Evolutionary conservation across 2,113 vertebrate species (phyloP), one percentile per base, ranked within the genome.

Genomic region (Podiceps cristatus): DNA sequence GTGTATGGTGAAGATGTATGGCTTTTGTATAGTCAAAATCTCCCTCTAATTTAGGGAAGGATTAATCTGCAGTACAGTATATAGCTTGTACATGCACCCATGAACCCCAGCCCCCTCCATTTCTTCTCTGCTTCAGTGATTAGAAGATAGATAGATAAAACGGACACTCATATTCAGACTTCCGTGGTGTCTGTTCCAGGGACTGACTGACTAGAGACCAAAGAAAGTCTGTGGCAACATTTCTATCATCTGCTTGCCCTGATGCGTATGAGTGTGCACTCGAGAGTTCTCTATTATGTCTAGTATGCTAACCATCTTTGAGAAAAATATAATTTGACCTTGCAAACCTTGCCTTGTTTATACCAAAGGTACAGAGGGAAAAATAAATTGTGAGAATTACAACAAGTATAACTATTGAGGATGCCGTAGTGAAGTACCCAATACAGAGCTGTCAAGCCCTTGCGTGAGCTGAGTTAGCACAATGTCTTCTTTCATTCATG

Each of bases 401-500:
- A 69, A 27, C 10, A 73, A 45, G 20, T 18, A 6, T 60, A 83
- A 74, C 19, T 78, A 50, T 19, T 64, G 64, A 81, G 47, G 17
- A 60, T 85, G 24, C 49, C 0, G 1, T 45, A 77, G 62, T 3
- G 0, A 71, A 81, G 29, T 44, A 91, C 9, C 16, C 69, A 40
- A 47, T 5, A 72, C 56, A 73, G 25, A 68, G 13, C 33, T 37
- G 28, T 24, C 44, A 88, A 10, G 5, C 14, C 40, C 33, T 71
- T 76, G 16, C 37, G 33, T 2, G 20, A 72, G 44, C 47, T 78
- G 73, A 92, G 40, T 62, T 73, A 91, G 73, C 76, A 81, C 63
- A 77, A 80, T 40, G n/a, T 68, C 88, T 87, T 64, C 71, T 90
- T 96, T 94, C 69, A 79, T 91, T 95, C 73, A 85, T 31, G 42